These are phyloP conservation scores for Parazoanthus swiftii DNA, from an alignment of 92 coral and sea anemone genomes.

Conservation along the genomic window DNA sequence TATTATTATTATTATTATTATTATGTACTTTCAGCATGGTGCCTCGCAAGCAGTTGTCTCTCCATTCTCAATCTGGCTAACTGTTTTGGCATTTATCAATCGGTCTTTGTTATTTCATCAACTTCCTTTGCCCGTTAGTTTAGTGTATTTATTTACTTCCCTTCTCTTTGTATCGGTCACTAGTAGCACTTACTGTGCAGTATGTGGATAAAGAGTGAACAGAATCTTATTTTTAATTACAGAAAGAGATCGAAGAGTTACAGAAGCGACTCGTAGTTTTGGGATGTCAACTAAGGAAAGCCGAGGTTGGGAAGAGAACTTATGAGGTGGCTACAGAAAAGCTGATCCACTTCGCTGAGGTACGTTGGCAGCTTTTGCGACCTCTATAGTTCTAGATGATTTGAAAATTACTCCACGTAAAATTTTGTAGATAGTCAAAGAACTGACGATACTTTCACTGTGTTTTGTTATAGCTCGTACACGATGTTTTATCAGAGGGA, in stretches of 20 bases:
- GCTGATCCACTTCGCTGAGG: conserved; percentile 89
- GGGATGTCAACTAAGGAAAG: conserved; percentile 95
- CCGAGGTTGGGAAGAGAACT: conserved; percentile 92
- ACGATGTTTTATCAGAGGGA: conserved; percentile 74
- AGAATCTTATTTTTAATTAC: neutral
- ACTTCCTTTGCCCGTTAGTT: neutral
- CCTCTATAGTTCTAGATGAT: neutral
- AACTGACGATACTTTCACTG: neutral
- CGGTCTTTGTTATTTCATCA: neutral
- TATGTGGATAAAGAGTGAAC: neutral
- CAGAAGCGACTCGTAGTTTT: conserved; percentile 91
- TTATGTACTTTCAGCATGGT: too few species aligned
- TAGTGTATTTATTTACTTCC: too few species aligned
- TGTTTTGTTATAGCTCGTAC: conserved; percentile 64
- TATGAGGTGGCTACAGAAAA: conserved; percentile 96
- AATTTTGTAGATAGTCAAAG: neutral
- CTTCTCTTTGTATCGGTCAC: neutral
- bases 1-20: too few species aligned
- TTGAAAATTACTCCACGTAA: too few species aligned
- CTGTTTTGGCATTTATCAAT: neutral
- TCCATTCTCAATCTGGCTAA: too few species aligned
- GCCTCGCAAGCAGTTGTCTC: too few species aligned
- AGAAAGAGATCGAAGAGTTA: conserved; percentile 90
- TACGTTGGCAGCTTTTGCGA: conserved; percentile 8
- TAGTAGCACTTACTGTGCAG: neutral